Base-by-base conservation (phyloP, 2,113 vertebrate genomes). In the Sapayoa aenigma region DNA sequence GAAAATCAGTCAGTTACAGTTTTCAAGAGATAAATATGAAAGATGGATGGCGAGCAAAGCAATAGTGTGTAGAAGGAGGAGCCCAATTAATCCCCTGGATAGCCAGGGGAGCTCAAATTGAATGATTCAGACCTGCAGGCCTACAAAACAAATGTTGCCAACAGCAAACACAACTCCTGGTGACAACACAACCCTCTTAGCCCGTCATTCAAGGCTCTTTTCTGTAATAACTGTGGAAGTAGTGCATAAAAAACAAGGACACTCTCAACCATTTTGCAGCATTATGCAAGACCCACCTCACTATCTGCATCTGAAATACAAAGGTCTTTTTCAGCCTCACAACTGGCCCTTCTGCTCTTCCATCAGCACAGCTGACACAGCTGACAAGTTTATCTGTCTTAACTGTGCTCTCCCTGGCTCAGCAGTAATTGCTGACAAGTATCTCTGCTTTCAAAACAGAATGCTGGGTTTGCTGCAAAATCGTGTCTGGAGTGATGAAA, bases 301-400 rank as follows among this genome's bases (percentile, higher is more conserved):
- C 69, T 85, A 52, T 62, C 78, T 79, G 49, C 53, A 73, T 85
- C 41, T 83, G 76, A 56, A 87, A 84, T 5, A 84, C 91, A 94
- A 75, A 89, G 53, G 78, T 79, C 62, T 87, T 87, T 82, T 84
- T 91, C 71, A 82, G 1, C 62, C 78, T 90, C 67, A 65, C 62
- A 83, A 71, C 69, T 84, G 71, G 71, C 66, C 78, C 28, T 91
- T 56, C 60, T 93, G 87, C 90, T 91, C 87, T 65, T 94, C 92
- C 92, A 79, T 90, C 94, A 79, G 30, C 56, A 23, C n/a, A 33
- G 72, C 2, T 92, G 76, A 83, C 91, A 91, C 35, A 72, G n/a
- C 58, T 85, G 87, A 88, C 84, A 93, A 93, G 84, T 95, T 95
- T 93, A 93, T 90, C 91, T 84, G 1, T 84, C 68, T 84, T 69